These are phyloP conservation scores for Mycetomoellerius zeteki DNA, from an alignment of 1,140 invertebrate species.

Conservation along the genomic window DNA sequence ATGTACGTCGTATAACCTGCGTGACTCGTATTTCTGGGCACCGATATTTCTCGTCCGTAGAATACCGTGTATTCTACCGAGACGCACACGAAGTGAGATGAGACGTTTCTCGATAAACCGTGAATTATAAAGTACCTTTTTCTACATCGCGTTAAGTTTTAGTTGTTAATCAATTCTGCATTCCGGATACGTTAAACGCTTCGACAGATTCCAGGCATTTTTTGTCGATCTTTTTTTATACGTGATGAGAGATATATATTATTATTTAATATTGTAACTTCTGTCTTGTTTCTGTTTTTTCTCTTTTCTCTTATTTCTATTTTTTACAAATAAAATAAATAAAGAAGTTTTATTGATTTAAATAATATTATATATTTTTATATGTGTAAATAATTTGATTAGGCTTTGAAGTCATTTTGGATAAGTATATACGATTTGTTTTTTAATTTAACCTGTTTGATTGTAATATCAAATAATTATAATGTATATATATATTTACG, in stretches of 20 bases:
- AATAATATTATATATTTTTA: neutral
- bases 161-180: neutral
- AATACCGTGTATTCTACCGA: constrained; percentile 40
- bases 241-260: neutral
- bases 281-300: neutral
- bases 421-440: neutral
- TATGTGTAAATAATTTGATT: neutral
- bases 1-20: constrained; percentile 41
- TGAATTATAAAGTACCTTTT: neutral
- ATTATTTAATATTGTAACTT: neutral
- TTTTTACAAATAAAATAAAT: neutral
- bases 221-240: neutral
- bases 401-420: neutral
- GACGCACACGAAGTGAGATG: constrained; percentile 37
- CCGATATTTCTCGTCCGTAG: constrained; percentile 57
- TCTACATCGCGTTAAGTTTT: neutral
- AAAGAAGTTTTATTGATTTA: neutral
- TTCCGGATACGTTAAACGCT: neutral
- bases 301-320: neutral
- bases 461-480: neutral
- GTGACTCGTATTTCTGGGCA: constrained; percentile 60
- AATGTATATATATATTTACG: constrained; percentile 24
- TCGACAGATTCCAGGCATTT: neutral
- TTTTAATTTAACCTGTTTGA: neutral
- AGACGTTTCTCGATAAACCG: neutral